Evolutionary conservation across 2,888 invertebrate species (phyloP).

Genomic region (Yponomeuta malinellus): DNA sequence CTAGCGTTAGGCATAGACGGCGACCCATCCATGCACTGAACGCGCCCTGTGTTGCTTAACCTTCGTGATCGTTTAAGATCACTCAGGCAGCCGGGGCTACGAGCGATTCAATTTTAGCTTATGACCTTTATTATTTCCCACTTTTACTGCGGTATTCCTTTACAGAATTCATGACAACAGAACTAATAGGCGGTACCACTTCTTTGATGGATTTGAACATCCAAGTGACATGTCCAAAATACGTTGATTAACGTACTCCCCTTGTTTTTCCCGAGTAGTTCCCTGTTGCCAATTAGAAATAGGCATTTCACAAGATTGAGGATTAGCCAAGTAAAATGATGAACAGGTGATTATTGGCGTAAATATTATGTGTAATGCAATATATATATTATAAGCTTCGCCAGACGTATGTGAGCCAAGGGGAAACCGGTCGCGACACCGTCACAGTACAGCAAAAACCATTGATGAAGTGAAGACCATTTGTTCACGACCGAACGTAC

Average conservation of each 20-base stretch:
- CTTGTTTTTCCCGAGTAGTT: background rate
- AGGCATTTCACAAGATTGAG: background rate
- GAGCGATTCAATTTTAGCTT: no score
- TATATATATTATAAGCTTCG: constrained; percentile 16
- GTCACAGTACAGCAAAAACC: constrained; percentile 1
- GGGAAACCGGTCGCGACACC: constrained; percentile 49
- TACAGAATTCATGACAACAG: no score
- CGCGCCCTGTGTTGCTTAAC: no score
- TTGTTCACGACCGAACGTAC: background rate
- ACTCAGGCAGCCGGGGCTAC: no score
- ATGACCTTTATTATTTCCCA: no score
- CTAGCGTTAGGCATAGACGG: no score
- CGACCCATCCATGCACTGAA: no score
- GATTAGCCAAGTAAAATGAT: background rate
- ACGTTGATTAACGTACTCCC: constrained; percentile 26
- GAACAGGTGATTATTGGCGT: background rate
- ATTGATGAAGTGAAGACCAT: background rate
- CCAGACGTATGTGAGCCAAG: constrained; percentile 66
- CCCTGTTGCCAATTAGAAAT: background rate
- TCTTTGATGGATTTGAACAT: constrained; percentile 26
- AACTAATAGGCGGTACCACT: background rate
- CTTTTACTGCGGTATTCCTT: no score
- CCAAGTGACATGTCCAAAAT: constrained; percentile 46
- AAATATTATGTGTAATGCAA: background rate
- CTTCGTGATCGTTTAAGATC: no score